These are phyloP conservation scores for Marasmarcha lunaedactyla DNA, from an alignment of 2,888 invertebrate species.

Conservation along the genomic window DNA sequence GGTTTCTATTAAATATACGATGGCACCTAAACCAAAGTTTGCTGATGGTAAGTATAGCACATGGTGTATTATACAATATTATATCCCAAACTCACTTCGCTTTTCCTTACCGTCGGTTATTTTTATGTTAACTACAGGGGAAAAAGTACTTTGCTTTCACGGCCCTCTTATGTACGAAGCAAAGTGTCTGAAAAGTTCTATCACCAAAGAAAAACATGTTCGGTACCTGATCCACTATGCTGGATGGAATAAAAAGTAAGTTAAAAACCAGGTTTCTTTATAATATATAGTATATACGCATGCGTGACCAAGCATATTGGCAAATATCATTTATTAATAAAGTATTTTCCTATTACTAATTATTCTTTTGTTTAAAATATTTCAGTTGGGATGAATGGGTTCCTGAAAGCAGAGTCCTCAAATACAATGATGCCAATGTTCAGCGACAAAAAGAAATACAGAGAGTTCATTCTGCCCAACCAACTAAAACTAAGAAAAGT, in stretches of 20 bases:
- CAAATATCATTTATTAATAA: too few species aligned
- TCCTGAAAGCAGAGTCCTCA: conserved; percentile 89
- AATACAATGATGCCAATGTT: conserved; percentile 90
- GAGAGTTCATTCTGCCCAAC: conserved; percentile 81
- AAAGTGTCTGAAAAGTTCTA: conserved; percentile 88
- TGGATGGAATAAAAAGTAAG: conserved; percentile 98
- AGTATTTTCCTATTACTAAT: too few species aligned
- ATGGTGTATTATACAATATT: too few species aligned
- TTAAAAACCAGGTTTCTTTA: conserved; percentile 10
- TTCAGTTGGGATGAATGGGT: conserved; percentile 93
- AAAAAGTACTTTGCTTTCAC: conserved; percentile 94
- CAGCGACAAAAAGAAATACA: conserved; percentile 89
- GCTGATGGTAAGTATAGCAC: conserved; percentile 70
- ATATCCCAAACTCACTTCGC: too few species aligned
- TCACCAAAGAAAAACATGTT: conserved; percentile 87
- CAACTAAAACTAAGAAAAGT: conserved; percentile 76
- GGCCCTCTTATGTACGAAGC: conserved; percentile 97
- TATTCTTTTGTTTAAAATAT: too few species aligned
- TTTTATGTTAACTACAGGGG: conserved; percentile 66
- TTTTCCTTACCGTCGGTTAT: conserved; percentile 2
- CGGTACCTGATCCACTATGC: conserved; percentile 96
- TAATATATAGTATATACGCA: too few species aligned
- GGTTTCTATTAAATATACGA: too few species aligned
- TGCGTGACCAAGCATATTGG: too few species aligned
- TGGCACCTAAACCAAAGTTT: conserved; percentile 78